These are phyloP conservation scores for Anguilla rostrata DNA, from an alignment of 2,113 vertebrate genomes.

Conservation along the genomic window DNA sequence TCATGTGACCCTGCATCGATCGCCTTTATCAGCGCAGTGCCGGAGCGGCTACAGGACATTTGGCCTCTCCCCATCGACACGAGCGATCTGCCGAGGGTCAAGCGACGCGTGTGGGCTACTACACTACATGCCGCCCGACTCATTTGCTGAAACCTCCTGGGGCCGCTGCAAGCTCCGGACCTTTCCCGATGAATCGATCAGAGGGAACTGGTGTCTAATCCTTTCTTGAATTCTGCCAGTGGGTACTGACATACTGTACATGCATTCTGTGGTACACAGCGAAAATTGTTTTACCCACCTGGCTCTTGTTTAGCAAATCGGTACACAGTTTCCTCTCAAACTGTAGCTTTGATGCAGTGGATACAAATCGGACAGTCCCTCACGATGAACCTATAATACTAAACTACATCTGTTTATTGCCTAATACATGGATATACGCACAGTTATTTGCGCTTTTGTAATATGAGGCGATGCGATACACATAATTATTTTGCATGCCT, in stretches of 20 bases:
- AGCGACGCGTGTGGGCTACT: not conserved
- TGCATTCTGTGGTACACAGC: not conserved
- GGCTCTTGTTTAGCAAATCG: not conserved
- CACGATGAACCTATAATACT: not conserved
- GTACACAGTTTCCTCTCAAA: not conserved
- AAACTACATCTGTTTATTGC: not conserved
- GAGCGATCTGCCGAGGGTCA: not conserved
- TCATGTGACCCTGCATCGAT: not conserved
- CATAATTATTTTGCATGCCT: not conserved
- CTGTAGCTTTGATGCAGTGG: not conserved
- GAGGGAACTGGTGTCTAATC: not conserved
- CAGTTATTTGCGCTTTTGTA: not conserved
- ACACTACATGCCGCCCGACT: not conserved
- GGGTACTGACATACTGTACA: not conserved
- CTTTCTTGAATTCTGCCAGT: not conserved
- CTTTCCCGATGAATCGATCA: not conserved
- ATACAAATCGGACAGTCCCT: not conserved
- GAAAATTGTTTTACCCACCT: not conserved
- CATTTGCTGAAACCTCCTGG: not conserved
- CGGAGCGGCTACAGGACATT: not conserved
- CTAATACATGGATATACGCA: not conserved
- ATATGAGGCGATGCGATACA: not conserved
- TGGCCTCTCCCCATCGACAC: not conserved
- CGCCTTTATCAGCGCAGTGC: not conserved
- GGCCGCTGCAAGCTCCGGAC: not conserved